Percentiles rank a stretch among this genome's conserved stretches.
phyloP scores from a whole-genome alignment of 1,140 invertebrate species.

The Drosophila lacertosa region DNA sequence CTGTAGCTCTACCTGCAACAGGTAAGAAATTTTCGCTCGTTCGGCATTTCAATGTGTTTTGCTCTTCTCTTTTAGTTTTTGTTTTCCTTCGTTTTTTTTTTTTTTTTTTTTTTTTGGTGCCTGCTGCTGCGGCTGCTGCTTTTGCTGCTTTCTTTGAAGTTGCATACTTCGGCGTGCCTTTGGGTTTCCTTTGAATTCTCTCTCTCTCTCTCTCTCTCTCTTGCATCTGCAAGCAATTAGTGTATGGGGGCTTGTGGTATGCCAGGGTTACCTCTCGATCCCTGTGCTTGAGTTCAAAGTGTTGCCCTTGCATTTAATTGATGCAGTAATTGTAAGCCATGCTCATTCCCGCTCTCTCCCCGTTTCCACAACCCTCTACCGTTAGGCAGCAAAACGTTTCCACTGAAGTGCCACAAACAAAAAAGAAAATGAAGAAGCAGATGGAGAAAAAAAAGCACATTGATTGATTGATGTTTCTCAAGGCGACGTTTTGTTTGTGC shows the following conservation, averaged over 20 bases:
- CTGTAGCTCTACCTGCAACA: constrained; percentile 71
- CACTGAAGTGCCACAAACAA: constrained; percentile 66
- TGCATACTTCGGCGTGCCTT: constrained; percentile 78
- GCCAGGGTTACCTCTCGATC: constrained; percentile 37
- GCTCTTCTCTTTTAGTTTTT: constrained; percentile 29
- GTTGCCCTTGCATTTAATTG: constrained; percentile 80
- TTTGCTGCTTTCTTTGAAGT: constrained; percentile 78
- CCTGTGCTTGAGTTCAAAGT: constrained; percentile 65
- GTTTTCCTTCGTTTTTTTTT: constrained; percentile 10
- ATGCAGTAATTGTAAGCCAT: constrained; percentile 70
- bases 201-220: not conserved
- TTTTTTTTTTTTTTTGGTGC: constrained; percentile 28
- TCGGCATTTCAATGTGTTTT: constrained; percentile 76
- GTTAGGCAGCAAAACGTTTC: constrained; percentile 56
- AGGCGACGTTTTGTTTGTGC: constrained; percentile 57
- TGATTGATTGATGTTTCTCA: constrained; percentile 49
- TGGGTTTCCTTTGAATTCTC: constrained; percentile 77
- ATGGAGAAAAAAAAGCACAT: constrained; percentile 42
- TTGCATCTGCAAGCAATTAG: constrained; percentile 78
- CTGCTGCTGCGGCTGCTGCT: constrained; percentile 20
- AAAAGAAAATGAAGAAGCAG: constrained; percentile 4
- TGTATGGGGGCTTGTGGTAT: constrained; percentile 64
- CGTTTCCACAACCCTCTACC: not conserved
- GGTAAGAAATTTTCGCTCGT: constrained; percentile 77
- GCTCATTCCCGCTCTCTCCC: constrained; percentile 3